A percentile compares a stretch with the other conserved stretches of the same genome.
Evolutionary conservation across 2,888 invertebrate genomes (phyloP).

Genomic region (Flabesymbios commensalis): DNA sequence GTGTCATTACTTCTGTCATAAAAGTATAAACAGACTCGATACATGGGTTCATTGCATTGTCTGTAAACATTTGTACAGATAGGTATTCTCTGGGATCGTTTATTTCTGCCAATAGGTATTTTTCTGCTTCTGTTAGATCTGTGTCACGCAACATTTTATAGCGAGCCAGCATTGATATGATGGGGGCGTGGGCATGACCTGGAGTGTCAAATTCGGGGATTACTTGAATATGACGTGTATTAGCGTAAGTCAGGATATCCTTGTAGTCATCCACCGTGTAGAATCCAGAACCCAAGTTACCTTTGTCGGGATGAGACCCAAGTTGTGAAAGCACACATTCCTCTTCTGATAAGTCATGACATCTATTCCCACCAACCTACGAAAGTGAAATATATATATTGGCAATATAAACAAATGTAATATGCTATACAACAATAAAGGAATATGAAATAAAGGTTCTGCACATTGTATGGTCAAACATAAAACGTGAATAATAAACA

Average conservation of each 20-base stretch:
- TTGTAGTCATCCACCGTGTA: slow-evolving; percentile 40
- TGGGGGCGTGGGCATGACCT: slow-evolving; percentile 49
- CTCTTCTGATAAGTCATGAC: slow-evolving; percentile 44
- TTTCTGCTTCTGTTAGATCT: background rate
- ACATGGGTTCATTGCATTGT: slow-evolving; percentile 54
- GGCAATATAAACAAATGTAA: too few species aligned
- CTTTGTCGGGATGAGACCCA: slow-evolving; percentile 39
- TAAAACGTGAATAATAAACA: too few species aligned
- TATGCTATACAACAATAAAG: too few species aligned
- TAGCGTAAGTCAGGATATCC: slow-evolving; percentile 49
- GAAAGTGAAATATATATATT: too few species aligned
- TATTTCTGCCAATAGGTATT: slow-evolving; percentile 42
- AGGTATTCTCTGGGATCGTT: slow-evolving; percentile 40
- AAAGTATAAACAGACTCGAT: slow-evolving; percentile 48
- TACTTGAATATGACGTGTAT: slow-evolving; percentile 24
- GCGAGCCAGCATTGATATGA: slow-evolving; percentile 47
- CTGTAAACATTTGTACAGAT: slow-evolving; percentile 47
- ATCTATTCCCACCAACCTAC: slow-evolving; percentile 49
- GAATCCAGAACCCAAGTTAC: slow-evolving; percentile 31
- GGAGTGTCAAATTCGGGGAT: slow-evolving; percentile 55
- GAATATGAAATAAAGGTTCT: too few species aligned
- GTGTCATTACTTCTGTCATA: slow-evolving; percentile 37
- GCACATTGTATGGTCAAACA: too few species aligned
- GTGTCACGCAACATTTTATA: slow-evolving; percentile 7
- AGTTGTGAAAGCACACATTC: slow-evolving; percentile 46